phyloP scores from a whole-genome alignment of 2,797 vertebrate species.

The Liasis olivaceus region DNA sequence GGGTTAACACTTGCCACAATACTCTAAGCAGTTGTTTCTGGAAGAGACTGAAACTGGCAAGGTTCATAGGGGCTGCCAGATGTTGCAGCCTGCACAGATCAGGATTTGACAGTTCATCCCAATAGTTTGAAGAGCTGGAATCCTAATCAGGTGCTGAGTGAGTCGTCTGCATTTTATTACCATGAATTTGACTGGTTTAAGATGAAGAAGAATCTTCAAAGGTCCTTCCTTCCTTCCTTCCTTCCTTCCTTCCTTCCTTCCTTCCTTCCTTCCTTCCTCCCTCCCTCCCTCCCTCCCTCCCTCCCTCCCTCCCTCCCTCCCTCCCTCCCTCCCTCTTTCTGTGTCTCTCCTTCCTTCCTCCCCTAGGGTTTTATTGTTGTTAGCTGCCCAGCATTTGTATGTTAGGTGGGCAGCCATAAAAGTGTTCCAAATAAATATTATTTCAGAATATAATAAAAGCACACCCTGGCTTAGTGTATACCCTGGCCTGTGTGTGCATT shows the following conservation, averaged over 20 bases:
- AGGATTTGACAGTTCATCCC: background rate
- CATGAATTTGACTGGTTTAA: background rate
- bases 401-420: background rate
- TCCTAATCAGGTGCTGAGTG: background rate
- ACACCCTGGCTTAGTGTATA: background rate
- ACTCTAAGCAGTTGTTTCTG: background rate
- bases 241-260: background rate
- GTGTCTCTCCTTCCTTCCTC: too few relatives aligned
- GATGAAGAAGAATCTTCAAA: background rate
- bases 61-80: background rate
- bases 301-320: too few relatives aligned
- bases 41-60: background rate
- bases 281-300: background rate
- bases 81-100: background rate
- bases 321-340: rapidly evolving
- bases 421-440: background rate
- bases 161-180: background rate
- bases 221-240: background rate
- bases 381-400: background rate
- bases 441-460: background rate
- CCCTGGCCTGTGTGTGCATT: background rate
- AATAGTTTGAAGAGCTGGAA: background rate
- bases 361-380: background rate
- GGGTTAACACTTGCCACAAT: background rate
- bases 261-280: background rate